Percentiles rank a stretch among this genome's conserved stretches.
These are phyloP conservation scores for Drosophila infuscata DNA, from an alignment of 2,888 invertebrate genomes.

Conservation along the genomic window DNA sequence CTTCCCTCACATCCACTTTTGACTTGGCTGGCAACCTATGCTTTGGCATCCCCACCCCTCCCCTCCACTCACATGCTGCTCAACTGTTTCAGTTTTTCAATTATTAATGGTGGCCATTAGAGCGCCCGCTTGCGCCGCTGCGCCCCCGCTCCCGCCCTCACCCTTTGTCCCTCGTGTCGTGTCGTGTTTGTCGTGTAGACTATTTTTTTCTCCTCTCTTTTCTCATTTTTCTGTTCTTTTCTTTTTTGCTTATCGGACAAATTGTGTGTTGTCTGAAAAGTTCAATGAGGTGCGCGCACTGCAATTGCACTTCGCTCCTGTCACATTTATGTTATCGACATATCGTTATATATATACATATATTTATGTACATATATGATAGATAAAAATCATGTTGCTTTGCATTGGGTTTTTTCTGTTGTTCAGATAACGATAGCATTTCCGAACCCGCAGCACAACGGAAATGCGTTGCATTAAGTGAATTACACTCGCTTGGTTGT, in stretches of 20 bases:
- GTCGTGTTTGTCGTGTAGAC: conserved; percentile 50
- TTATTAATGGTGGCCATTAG: conserved; percentile 80
- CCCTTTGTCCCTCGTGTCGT: conserved; percentile 29
- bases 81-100: conserved; percentile 79
- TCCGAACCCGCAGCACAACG: conserved; percentile 58
- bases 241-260: conserved; percentile 73
- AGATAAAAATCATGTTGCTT: conserved; percentile 56
- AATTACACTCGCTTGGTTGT: conserved; percentile 51
- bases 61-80: conserved; percentile 64
- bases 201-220: conserved; percentile 37
- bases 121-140: conserved; percentile 50
- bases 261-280: conserved; percentile 78
- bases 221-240: conserved; percentile 1
- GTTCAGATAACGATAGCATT: conserved; percentile 42
- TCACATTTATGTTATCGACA: conserved; percentile 75
- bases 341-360: conserved; percentile 8
- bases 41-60: conserved; percentile 19
- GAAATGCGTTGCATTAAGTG: conserved; percentile 75
- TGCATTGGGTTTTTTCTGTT: conserved; percentile 25
- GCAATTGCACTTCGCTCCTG: conserved; percentile 68
- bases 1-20: conserved; percentile 3
- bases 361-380: conserved; percentile 7
- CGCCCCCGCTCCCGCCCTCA: conserved; percentile 7
- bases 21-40: conserved; percentile 22
- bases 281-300: conserved; percentile 76